phyloP scores from a whole-genome alignment of 2,888 invertebrate species.

The Pristionchus arcanus region DNA sequence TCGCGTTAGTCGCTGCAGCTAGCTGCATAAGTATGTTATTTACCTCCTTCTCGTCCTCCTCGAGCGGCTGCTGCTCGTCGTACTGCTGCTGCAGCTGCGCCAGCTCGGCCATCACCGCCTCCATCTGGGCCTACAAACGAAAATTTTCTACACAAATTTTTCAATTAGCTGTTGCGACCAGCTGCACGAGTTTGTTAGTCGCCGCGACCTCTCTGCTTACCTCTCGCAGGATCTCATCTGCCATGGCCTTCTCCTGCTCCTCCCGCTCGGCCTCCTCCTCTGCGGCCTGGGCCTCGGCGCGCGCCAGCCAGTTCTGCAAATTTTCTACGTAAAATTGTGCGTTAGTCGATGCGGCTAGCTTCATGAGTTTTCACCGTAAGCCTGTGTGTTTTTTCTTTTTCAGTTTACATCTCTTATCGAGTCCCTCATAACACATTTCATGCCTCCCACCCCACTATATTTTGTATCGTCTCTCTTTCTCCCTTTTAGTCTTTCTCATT shows the following conservation, averaged over 20 bases:
- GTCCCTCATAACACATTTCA: not conserved
- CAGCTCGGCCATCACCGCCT: conserved; percentile 14
- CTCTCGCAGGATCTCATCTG: conserved; percentile 37
- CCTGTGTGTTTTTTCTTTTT: too few species aligned
- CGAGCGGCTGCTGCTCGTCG: not conserved
- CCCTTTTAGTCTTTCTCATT: not conserved
- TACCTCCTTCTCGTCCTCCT: conserved; percentile 43
- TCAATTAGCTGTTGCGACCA: not conserved
- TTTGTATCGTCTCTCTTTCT: not conserved
- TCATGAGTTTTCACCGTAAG: not conserved
- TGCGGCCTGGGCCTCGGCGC: not conserved
- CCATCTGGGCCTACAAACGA: conserved; percentile 29
- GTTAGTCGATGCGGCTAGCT: not conserved
- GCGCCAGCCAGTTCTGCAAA: conserved; percentile 14
- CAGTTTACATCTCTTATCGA: too few species aligned
- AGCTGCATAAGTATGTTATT: not conserved
- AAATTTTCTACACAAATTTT: not conserved
- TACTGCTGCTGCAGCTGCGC: not conserved
- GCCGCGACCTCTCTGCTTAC: not conserved
- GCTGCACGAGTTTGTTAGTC: not conserved
- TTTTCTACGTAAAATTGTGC: not conserved
- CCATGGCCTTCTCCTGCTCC: conserved; percentile 43
- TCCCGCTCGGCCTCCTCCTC: conserved; percentile 19
- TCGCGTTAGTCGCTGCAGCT: too few species aligned
- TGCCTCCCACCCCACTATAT: not conserved